Base-by-base conservation (phyloP, 2,888 invertebrate genomes). In the Ophion obscuratus region DNA sequence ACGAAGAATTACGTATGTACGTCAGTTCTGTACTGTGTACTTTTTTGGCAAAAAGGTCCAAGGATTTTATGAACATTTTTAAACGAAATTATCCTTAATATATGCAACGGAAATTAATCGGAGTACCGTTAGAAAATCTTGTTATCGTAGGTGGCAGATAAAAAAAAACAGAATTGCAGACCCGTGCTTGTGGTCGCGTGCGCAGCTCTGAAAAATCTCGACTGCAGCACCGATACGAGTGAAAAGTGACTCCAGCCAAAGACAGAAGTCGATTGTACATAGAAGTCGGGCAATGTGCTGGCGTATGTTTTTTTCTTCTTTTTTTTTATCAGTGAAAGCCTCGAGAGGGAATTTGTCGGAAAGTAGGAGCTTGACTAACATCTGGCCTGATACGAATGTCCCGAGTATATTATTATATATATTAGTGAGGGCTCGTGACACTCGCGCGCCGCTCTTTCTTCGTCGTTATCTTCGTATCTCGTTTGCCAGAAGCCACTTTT, bases 401-500 rank as follows among this genome's bases (percentile, higher is more conserved):
- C 36, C 47, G 59, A 68, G 75, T 62, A 53, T 81, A 61, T 75
- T 36, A 81, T 81, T 81, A 81, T 62, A 68, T 44, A 67, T 62
- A 57, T 40, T 44, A 61, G 68, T 24, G 14, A 61, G 59, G 62
- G 83, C 83, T 83, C 86, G 86, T 81, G 83, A 86, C 86, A 68
- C 83, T 86, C 86, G 83, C 83, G 83, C 76, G 86, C 73, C 80
- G 64, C 80, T 73, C 57, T 70, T 68, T 62, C 40, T 31, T 71
- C 53, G 3, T 53, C 24, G 75, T 84, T 75, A 75, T 81, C 74
- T 76, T 67, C 74, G 44, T 84, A 82, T 85, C 85, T 82, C 83
- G 70, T 82, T 85, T 68, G 80, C 80, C 85, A 86, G 85, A 86
- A 80, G 80, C 67, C 85, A 57, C 71, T 73, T 77, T 80, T 84